A percentile compares a stretch with the other conserved stretches of the same genome.
Evolutionary conservation across 2,797 vertebrate species (phyloP).

Genomic region (Tenualosa thibaudeaui): DNA sequence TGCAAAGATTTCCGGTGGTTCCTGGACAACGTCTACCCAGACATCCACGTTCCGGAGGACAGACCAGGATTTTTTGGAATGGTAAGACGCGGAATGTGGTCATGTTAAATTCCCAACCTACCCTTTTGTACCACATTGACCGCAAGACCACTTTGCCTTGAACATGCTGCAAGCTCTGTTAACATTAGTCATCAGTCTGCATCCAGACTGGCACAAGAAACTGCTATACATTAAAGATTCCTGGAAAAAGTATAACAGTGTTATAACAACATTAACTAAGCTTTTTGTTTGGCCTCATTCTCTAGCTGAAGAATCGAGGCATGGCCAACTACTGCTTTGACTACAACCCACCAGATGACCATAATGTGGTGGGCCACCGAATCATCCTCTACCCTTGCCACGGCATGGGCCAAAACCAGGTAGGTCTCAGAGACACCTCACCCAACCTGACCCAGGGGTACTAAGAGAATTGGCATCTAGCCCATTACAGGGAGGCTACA

Average conservation of each 20-base stretch:
- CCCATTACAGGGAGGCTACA: too few relatives aligned
- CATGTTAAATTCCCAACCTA: too few relatives aligned
- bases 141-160: too few relatives aligned
- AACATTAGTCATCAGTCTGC: too few relatives aligned
- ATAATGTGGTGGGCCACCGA: constrained; percentile 75
- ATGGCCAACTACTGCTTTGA: constrained; percentile 87
- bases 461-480: not conserved
- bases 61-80: constrained; percentile 92
- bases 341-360: constrained; percentile 87
- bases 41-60: constrained; percentile 88
- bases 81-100: constrained; percentile 69
- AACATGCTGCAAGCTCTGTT: too few relatives aligned
- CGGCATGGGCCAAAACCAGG: constrained; percentile 98
- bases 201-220: too few relatives aligned
- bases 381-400: constrained; percentile 90
- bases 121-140: too few relatives aligned
- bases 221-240: not conserved
- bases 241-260: not conserved
- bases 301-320: constrained; percentile 87
- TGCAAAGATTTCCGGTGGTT: constrained; percentile 95
- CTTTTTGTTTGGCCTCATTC: not conserved
- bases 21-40: constrained; percentile 89
- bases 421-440: constrained; percentile 54
- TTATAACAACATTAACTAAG: not conserved
- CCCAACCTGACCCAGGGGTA: not conserved